Percentiles rank a stretch among this genome's conserved stretches.
Conservation (phyloP, 23 tunicate species). For the Styela plicata region DNA sequence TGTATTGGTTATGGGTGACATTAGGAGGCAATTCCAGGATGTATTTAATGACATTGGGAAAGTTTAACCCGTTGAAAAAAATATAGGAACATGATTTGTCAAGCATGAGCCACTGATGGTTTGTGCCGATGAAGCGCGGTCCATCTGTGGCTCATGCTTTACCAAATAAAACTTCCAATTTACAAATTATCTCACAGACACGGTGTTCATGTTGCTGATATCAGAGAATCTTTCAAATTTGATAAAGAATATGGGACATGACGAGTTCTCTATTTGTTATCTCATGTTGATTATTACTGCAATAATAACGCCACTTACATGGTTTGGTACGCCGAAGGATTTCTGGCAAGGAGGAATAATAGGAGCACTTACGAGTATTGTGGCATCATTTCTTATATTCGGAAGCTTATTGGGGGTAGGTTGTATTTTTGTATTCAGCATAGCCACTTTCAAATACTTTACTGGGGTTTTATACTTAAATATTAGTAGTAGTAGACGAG, state of each 20-base stretch:
- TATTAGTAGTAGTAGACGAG: no score
- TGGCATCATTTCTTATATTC: conserved; percentile 63
- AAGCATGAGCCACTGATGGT: no score
- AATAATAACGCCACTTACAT: conserved; percentile 58
- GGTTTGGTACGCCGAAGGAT: conserved; percentile 94
- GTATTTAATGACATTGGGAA: no score
- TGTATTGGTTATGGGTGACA: background rate
- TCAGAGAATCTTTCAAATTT: conserved; percentile 76
- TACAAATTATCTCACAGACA: conserved; percentile 42
- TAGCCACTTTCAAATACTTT: no score
- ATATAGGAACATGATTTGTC: no score
- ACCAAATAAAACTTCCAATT: no score
- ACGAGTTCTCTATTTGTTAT: conserved; percentile 57
- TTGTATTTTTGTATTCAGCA: no score
- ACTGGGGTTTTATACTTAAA: no score
- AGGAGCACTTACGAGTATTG: conserved; percentile 65
- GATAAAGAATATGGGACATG: conserved; percentile 22
- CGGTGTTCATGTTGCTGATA: conserved; percentile 71
- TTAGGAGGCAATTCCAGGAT: no score
- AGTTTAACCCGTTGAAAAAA: background rate
- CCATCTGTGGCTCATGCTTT: no score
- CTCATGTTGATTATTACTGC: conserved; percentile 63
- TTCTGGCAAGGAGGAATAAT: conserved; percentile 85
- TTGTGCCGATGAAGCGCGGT: no score
- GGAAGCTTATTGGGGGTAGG: conserved; percentile 45